Evolutionary conservation across 30 jellyfish, hydroid and myxozoan species (phyloP).

Genomic region (Turritopsis dohrnii): DNA sequence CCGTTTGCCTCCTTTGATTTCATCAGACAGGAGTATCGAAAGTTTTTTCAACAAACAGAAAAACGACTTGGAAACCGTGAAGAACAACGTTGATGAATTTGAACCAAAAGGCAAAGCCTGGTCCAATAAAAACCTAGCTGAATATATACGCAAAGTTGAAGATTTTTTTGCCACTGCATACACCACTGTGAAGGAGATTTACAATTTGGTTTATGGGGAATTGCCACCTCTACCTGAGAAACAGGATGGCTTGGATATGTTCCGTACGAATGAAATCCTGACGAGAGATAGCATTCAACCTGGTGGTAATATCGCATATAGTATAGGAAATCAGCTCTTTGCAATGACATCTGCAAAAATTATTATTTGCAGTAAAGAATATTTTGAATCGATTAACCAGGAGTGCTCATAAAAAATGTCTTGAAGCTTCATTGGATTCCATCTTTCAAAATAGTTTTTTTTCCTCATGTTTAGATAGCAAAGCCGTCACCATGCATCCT

Average conservation of each 20-base stretch:
- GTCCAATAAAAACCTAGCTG: constrained; percentile 82
- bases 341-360: too few relatives aligned
- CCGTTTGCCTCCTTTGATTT: constrained; percentile 59
- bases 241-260: constrained; percentile 70
- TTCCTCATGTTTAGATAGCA: constrained; percentile 46
- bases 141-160: constrained; percentile 49
- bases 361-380: too few relatives aligned
- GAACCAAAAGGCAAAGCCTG: constrained; percentile 91
- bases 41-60: constrained; percentile 45
- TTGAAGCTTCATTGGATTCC: too few relatives aligned
- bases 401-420: too few relatives aligned
- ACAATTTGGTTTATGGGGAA: constrained; percentile 53
- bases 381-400: too few relatives aligned
- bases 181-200: constrained; percentile 66
- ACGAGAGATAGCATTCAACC: constrained; percentile 53
- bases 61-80: constrained; percentile 20
- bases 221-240: constrained; percentile 37
- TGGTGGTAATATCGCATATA: constrained; percentile 53
- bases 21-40: constrained; percentile 41
- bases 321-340: too few relatives aligned
- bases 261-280: constrained; percentile 59
- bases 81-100: constrained; percentile 37
- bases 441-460: too few relatives aligned
- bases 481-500: constrained; percentile 80
- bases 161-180: constrained; percentile 51